Evolutionary conservation across 2,797 vertebrate genomes (phyloP), one percentile per base, ranked within the genome.

Genomic region (Discoglossus pictus): DNA sequence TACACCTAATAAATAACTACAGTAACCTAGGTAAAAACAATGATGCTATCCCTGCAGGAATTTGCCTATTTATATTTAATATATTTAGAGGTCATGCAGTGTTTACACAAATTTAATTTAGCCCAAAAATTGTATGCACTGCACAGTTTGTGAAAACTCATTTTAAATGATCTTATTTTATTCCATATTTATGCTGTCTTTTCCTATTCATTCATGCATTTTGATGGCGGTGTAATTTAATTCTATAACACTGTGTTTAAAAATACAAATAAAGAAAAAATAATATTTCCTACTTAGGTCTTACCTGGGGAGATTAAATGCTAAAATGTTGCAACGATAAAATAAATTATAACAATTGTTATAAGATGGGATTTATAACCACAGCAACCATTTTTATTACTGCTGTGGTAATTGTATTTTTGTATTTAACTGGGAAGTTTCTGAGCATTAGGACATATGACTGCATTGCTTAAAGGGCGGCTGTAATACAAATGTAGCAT

Each of bases 81-180:
- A 59, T 51, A 67, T 43, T 67, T 60, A 60, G 8, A 52, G 55
- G 55, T 52, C 36, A 31, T 17, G 12, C 54, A 25, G 6, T 52
- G 35, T 67, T 59, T 40, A 27, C 35, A 16, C 17, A 23, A 42
- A 60, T 68, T 51, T 51, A 31, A 68, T 68, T 60, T 67, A 34
- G 16, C 12, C n/a, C 48, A 27, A 51, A 16, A n/a, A 46, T 24
- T 36, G 24, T 6, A 6, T 36, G 25, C 24, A 40, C 31, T 24
- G 39, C 20, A 12, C 23, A 40, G 35, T 17, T 59, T 40, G 10
- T 55, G 43, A 16, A 18, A 42, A 59, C 8, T 3, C 34, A n/a
- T 56, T 56, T 17, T 39, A 12, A 56, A 56, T 56, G 39, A 51
- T 27, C n/a, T 27, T 31, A 2, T 51, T 8, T 31, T 31, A 51